Evolutionary conservation across 2,113 vertebrate species (phyloP).

Genomic region (Oryzias curvinotus): DNA sequence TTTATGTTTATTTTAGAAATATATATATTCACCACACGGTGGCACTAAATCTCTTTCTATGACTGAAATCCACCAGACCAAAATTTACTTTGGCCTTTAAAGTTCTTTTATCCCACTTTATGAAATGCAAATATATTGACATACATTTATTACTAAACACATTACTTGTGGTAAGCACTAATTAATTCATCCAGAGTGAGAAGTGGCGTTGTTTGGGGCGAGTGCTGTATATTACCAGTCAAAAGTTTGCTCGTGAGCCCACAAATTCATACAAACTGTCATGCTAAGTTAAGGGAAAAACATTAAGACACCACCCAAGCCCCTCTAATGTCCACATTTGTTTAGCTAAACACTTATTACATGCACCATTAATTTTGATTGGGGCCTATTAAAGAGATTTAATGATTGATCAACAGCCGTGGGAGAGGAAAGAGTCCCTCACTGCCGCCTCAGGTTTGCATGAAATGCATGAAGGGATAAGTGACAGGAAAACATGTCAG

Average conservation of each 20-base stretch:
- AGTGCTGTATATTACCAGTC: slow-evolving; percentile 40
- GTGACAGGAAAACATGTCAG: slow-evolving; percentile 50
- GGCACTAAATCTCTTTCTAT: slow-evolving; percentile 32
- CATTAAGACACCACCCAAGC: slow-evolving; percentile 43
- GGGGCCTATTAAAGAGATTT: slow-evolving; percentile 68
- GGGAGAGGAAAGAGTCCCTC: slow-evolving; percentile 41
- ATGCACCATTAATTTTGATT: slow-evolving; percentile 68
- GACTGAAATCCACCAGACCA: slow-evolving; percentile 4
- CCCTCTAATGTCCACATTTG: slow-evolving; percentile 55
- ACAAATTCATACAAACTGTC: slow-evolving; percentile 55
- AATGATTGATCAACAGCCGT: slow-evolving; percentile 65
- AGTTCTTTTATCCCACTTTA: slow-evolving; percentile 33
- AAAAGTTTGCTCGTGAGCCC: slow-evolving; percentile 59
- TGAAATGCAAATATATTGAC: slow-evolving; percentile 62
- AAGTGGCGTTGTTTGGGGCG: slow-evolving; percentile 46
- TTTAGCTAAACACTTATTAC: slow-evolving; percentile 67
- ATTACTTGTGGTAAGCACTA: slow-evolving; percentile 45
- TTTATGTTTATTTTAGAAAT: background rate
- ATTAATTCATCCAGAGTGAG: slow-evolving; percentile 30
- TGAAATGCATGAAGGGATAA: slow-evolving; percentile 34
- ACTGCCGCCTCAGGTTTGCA: slow-evolving; percentile 17
- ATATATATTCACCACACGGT: slow-evolving; percentile 30
- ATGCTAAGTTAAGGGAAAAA: slow-evolving; percentile 48
- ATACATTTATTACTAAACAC: slow-evolving; percentile 55
- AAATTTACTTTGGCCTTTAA: slow-evolving; percentile 33